Conservation (phyloP, 1,140 invertebrate species). For the Philotrypesis tridentata region DNA sequence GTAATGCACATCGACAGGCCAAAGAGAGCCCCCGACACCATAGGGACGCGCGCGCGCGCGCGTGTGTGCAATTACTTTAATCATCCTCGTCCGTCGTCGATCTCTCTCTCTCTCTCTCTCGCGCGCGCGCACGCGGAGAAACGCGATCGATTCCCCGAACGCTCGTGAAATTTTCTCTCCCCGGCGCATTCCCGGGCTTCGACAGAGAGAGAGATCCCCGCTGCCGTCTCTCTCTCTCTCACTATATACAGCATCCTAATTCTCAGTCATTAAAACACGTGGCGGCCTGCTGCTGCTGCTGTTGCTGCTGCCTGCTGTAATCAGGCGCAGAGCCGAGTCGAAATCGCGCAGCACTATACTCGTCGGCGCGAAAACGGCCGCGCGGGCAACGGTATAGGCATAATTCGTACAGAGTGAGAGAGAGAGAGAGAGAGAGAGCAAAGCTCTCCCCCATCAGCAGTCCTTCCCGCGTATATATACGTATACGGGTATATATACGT, state of each 20-base stretch:
- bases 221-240: no score
- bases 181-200: background rate
- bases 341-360: no score
- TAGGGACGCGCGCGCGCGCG: no score
- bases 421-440: no score
- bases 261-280: slow-evolving; percentile 2
- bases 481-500: no score
- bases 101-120: no score
- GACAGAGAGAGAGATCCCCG: no score
- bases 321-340: background rate
- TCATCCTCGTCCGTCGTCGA: background rate
- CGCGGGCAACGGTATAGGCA: background rate
- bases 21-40: no score
- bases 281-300: background rate
- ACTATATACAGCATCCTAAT: slow-evolving; percentile 6
- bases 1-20: no score
- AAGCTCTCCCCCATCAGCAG: no score
- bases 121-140: background rate
- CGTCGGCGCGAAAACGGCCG: background rate
- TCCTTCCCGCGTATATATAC: background rate
- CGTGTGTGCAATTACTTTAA: background rate
- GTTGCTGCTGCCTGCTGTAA: background rate
- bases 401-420: background rate
- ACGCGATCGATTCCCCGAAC: background rate
- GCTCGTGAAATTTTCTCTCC: no score